A percentile compares a stretch with the other conserved stretches of the same genome.
Conservation (phyloP, 2,888 invertebrate species). For the Cephonodes hylas region DNA sequence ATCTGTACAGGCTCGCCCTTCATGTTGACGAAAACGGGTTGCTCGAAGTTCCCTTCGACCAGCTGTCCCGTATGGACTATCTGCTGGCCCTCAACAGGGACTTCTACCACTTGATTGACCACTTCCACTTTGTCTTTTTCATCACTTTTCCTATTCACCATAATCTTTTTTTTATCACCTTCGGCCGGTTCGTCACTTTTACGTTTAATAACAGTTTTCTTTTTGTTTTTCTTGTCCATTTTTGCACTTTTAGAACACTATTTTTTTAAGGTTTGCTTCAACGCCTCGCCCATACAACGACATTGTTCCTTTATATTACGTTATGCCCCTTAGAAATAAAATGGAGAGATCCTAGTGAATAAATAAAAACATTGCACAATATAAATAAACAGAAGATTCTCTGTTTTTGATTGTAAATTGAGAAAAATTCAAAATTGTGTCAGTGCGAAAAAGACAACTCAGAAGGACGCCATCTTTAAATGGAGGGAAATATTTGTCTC, state of each 20-base stretch:
- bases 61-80: conserved; percentile 73
- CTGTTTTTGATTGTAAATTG: conserved; percentile 39
- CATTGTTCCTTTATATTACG: conserved; percentile 44
- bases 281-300: conserved; percentile 51
- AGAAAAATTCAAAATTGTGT: conserved; percentile 39
- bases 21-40: conserved; percentile 77
- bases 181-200: conserved; percentile 71
- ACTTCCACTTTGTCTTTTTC: conserved; percentile 72
- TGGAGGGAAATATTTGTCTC: conserved; percentile 27
- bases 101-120: conserved; percentile 71
- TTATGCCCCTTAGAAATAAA: neutral
- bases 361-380: conserved; percentile 20
- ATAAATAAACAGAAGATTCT: conserved; percentile 30
- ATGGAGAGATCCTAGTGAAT: conserved; percentile 10
- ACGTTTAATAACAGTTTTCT: conserved; percentile 74
- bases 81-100: conserved; percentile 73
- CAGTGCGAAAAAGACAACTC: conserved; percentile 75
- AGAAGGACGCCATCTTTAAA: conserved; percentile 71
- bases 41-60: conserved; percentile 75
- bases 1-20: conserved; percentile 75
- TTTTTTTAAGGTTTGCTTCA: conserved; percentile 19
- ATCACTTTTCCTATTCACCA: conserved; percentile 63
- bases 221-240: conserved; percentile 79
- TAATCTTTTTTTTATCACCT: conserved; percentile 64
- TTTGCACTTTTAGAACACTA: conserved; percentile 45